Base-by-base conservation (phyloP, 92 coral and sea anemone species). In the Heliopora coerulea region DNA sequence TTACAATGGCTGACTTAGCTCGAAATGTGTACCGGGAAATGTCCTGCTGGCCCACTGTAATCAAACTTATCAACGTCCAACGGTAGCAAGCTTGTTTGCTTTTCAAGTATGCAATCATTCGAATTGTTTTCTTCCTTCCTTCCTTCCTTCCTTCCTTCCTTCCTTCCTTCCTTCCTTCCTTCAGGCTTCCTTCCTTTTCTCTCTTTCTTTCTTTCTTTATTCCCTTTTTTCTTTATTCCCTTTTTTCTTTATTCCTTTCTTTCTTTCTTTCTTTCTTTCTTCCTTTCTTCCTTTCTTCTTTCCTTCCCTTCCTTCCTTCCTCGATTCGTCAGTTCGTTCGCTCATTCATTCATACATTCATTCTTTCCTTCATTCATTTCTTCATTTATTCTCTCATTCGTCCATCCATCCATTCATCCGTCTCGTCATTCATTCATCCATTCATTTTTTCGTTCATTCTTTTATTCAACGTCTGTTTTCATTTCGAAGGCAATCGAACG, bases 371-470 rank as follows among this genome's bases (percentile, higher is more conserved):
- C 42, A 31, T 31, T 34, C 50, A 69, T 20, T 20, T 33, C 46
- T 49, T 72, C 40, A 72, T 72, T 52, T 25, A 37, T 37, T 37
- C 42, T 4, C 11, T 37, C 42, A 37, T 37, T 72, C 78, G 19
- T 72, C 31, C 52, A 31, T 56, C 31, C 78, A 26, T 72, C 24
- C 65, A 26, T 72, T 72, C 78, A 54, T 72, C 31, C 78, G 31
- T 72, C 32, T 62, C 15, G 49, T 20, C 65, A 29, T 52, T 52
- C 62, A 49, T 54, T 72, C 78, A 50, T 72, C 8, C 78, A 72
- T 72, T 50, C 78, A 28, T 13, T 30, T 41, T 46, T 72, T 52
- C 8, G 15, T 54, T 72, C 30, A 54, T 54, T 72, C 48, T 27
- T 27, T 32, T 26, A 30, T 11, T 48, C 25, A 32, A n/a, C n/a